These are phyloP conservation scores for Pachypsylla venusta DNA, from an alignment of 1,140 invertebrate species.

Conservation along the genomic window DNA sequence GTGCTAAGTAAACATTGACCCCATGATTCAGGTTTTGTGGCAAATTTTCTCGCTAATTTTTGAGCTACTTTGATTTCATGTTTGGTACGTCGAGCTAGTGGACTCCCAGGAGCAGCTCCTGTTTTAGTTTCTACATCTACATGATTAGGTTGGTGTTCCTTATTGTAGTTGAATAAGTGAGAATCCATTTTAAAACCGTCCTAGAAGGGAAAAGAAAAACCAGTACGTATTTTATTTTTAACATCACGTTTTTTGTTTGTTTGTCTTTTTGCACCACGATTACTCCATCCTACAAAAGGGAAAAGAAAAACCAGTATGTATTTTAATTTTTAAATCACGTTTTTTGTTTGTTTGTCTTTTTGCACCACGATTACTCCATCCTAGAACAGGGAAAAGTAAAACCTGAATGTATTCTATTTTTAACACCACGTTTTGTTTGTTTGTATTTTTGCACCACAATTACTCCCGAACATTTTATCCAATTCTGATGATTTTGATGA, in stretches of 20 bases:
- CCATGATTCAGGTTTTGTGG: conserved; percentile 64
- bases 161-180: conserved; percentile 21
- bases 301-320: conserved; percentile 5
- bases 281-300: no score
- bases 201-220: conserved; percentile 5
- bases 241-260: no score
- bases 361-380: no score
- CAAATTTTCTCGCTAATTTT: conserved; percentile 62
- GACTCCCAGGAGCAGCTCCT: conserved; percentile 50
- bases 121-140: conserved; percentile 22
- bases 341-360: no score
- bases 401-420: no score
- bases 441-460: no score
- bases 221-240: no score
- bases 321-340: no score
- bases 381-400: background rate
- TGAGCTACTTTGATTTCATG: conserved; percentile 87
- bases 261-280: no score
- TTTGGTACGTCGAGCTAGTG: conserved; percentile 81
- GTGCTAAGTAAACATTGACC: conserved; percentile 76
- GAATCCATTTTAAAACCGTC: conserved; percentile 19
- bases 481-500: no score
- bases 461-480: no score
- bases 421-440: no score
- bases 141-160: conserved; percentile 24